phyloP scores from a whole-genome alignment of 2,797 vertebrate genomes.

The Heliangelus exortis region DNA sequence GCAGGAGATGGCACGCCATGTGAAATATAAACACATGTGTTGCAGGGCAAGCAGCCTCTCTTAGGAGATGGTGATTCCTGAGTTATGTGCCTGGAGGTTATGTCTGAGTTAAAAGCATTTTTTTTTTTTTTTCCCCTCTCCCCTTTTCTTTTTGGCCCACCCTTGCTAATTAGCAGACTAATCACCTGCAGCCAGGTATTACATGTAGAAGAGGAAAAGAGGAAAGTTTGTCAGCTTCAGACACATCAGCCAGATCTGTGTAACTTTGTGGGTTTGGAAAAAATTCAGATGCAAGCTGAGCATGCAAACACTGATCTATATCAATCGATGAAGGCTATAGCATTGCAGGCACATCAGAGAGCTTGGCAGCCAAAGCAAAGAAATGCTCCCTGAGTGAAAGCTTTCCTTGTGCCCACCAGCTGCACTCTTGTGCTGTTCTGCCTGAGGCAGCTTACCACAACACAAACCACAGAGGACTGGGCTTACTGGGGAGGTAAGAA shows the following conservation, averaged over 20 bases:
- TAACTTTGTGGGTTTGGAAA: constrained; percentile 45
- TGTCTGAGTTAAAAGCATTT: not conserved
- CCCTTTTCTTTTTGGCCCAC: not conserved
- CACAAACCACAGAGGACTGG: not conserved
- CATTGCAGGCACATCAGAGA: not conserved
- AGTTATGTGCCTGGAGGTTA: constrained; percentile 14
- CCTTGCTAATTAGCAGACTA: constrained; percentile 52
- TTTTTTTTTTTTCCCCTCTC: not conserved
- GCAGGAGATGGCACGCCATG: not conserved
- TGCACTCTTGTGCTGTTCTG: not conserved
- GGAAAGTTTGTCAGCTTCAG: constrained; percentile 2
- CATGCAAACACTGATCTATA: constrained; percentile 26
- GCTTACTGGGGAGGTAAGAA: not conserved
- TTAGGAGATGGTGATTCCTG: constrained; percentile 39
- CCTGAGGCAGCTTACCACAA: constrained; percentile 7
- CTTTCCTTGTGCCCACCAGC: not conserved
- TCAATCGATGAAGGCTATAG: constrained; percentile 9
- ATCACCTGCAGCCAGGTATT: constrained; percentile 9
- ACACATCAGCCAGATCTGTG: not conserved
- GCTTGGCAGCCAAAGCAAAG: constrained; percentile 36
- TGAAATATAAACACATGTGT: constrained; percentile 9
- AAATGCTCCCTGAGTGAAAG: constrained; percentile 22
- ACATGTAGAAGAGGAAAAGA: not conserved
- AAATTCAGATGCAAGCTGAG: constrained; percentile 15
- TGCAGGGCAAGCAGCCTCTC: constrained; percentile 23